Conservation (phyloP, 92 coral and sea anemone genomes). For the Epizoanthus scotinus region DNA sequence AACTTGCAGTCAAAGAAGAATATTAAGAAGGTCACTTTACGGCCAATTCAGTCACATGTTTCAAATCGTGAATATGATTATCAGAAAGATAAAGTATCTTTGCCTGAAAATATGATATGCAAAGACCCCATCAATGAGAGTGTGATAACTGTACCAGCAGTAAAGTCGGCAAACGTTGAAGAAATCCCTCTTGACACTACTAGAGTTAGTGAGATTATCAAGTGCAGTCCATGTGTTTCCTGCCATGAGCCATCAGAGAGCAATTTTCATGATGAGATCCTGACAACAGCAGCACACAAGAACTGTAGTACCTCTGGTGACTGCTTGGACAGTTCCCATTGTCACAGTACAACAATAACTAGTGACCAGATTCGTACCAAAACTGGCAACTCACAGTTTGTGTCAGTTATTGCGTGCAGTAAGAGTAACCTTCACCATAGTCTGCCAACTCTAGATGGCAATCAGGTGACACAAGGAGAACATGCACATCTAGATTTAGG, state of each 20-base stretch:
- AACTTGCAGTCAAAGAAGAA: neutral
- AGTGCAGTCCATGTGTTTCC: neutral
- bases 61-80: neutral
- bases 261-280: too few relatives aligned
- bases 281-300: neutral
- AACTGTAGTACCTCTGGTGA: too few relatives aligned
- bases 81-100: neutral
- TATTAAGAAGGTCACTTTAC: neutral
- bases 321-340: neutral
- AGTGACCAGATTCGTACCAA: neutral
- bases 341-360: neutral
- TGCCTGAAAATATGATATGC: too few relatives aligned
- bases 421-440: neutral
- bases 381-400: neutral
- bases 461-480: neutral
- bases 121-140: too few relatives aligned
- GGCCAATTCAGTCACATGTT: neutral
- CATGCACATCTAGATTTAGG: neutral
- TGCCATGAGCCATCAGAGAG: neutral
- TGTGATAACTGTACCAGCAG: too few relatives aligned
- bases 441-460: neutral
- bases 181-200: too few relatives aligned
- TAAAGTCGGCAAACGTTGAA: neutral
- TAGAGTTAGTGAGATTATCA: neutral
- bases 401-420: neutral